Percentiles rank a stretch among this genome's conserved stretches.
Evolutionary conservation across 53 echinoderm and acorn worm species (phyloP).

Genomic region (Crossaster papposus): DNA sequence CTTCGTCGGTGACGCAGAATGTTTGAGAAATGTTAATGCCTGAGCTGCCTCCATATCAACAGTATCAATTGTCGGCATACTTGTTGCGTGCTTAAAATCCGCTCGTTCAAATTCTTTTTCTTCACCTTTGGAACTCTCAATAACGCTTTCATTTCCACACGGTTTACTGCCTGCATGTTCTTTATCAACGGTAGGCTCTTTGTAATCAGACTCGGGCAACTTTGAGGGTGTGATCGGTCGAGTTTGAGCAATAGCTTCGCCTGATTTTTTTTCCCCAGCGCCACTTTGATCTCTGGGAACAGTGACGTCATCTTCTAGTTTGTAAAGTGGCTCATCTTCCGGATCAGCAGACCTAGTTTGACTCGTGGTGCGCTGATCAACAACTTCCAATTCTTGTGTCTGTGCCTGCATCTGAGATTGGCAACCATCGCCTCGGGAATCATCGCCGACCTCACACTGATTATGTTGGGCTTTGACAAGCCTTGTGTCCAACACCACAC

Average conservation of each 20-base stretch:
- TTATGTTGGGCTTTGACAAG: neutral
- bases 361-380: neutral
- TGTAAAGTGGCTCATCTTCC: neutral
- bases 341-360: neutral
- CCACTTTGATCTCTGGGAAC: neutral
- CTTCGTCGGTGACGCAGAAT: conserved; percentile 41
- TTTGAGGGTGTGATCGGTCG: neutral
- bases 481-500: neutral
- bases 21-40: conserved; percentile 43
- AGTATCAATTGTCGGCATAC: conserved; percentile 33
- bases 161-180: neutral
- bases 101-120: neutral
- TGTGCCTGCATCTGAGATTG: neutral
- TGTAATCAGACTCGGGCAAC: neutral
- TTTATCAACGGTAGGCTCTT: neutral
- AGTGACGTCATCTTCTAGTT: neutral
- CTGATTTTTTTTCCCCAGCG: neutral
- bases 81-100: neutral
- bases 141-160: neutral
- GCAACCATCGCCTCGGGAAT: neutral
- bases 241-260: neutral
- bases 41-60: conserved; percentile 51
- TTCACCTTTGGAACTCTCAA: neutral
- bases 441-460: neutral
- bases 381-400: neutral